Evolutionary conservation across 2,888 invertebrate genomes (phyloP).

Genomic region (Apeira syringaria): DNA sequence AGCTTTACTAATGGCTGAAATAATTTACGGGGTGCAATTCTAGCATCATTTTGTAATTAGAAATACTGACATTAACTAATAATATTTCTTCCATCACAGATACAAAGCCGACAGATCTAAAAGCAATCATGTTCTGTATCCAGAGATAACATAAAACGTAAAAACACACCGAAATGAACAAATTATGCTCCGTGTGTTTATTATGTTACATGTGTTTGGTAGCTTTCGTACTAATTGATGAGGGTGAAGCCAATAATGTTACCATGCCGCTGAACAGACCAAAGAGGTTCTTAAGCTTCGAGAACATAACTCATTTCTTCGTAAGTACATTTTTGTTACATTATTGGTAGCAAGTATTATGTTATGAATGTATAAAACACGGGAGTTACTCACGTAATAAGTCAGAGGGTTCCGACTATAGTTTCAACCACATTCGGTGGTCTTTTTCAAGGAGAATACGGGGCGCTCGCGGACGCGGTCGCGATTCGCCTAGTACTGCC

Average conservation of each 20-base stretch:
- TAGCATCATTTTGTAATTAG: too few species aligned
- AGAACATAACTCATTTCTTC: slow-evolving; percentile 32
- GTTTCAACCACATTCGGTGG: too few species aligned
- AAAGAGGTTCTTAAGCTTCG: slow-evolving; percentile 21
- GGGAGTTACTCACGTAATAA: too few species aligned
- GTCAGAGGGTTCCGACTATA: too few species aligned
- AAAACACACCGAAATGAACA: slow-evolving; percentile 34
- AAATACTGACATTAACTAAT: too few species aligned
- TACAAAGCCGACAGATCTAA: slow-evolving; percentile 8
- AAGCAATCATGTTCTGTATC: slow-evolving; percentile 13
- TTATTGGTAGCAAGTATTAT: not conserved
- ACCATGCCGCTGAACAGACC: slow-evolving; percentile 26
- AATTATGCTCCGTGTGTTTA: slow-evolving; percentile 41
- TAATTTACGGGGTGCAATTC: too few species aligned
- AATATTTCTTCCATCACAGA: not conserved
- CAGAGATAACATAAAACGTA: slow-evolving; percentile 7
- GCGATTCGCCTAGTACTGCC: too few species aligned
- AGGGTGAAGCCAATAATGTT: slow-evolving; percentile 46
- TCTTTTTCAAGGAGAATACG: too few species aligned
- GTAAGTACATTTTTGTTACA: slow-evolving; percentile 50
- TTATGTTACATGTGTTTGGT: slow-evolving; percentile 51
- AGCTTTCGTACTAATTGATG: slow-evolving; percentile 47
- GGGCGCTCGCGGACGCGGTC: too few species aligned
- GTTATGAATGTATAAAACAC: too few species aligned
- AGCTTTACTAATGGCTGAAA: too few species aligned